phyloP scores from a whole-genome alignment of 2,888 invertebrate species.

The Callyntrura sp. region DNA sequence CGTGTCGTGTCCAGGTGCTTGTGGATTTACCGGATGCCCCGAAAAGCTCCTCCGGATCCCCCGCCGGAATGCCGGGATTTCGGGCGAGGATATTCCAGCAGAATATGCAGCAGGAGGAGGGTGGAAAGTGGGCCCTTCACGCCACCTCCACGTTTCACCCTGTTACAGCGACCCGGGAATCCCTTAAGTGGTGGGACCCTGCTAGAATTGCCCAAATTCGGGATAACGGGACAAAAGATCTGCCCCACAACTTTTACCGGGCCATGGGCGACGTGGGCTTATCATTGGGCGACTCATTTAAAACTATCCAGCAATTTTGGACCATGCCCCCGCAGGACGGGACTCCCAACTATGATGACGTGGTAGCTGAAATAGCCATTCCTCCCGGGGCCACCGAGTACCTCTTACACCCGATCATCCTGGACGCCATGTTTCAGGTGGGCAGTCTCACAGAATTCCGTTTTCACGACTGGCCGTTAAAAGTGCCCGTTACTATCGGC shows the following conservation, averaged over 20 bases:
- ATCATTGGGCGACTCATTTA: conserved; percentile 56
- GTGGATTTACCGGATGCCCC: not conserved
- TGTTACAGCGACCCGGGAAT: not conserved
- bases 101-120: not conserved
- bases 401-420: conserved; percentile 12
- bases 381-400: not conserved
- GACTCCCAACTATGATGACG: conserved; percentile 3
- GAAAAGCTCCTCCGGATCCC: no score
- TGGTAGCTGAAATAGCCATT: conserved; percentile 23
- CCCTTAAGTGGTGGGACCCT: no score
- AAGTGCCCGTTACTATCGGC: no score
- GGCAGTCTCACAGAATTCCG: no score
- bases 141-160: conserved; percentile 31
- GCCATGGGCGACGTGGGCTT: conserved; percentile 48
- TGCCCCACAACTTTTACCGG: conserved; percentile 52
- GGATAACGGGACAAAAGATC: no score
- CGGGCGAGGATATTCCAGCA: conserved; percentile 17
- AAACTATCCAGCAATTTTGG: conserved; percentile 49
- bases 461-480: no score
- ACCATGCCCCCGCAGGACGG: no score
- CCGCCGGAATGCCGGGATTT: not conserved
- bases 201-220: no score
- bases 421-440: conserved; percentile 26
- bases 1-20: conserved; percentile 12
- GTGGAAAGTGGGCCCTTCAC: conserved; percentile 56